phyloP scores from a whole-genome alignment of 2,888 invertebrate species.

The Noctua pronuba region DNA sequence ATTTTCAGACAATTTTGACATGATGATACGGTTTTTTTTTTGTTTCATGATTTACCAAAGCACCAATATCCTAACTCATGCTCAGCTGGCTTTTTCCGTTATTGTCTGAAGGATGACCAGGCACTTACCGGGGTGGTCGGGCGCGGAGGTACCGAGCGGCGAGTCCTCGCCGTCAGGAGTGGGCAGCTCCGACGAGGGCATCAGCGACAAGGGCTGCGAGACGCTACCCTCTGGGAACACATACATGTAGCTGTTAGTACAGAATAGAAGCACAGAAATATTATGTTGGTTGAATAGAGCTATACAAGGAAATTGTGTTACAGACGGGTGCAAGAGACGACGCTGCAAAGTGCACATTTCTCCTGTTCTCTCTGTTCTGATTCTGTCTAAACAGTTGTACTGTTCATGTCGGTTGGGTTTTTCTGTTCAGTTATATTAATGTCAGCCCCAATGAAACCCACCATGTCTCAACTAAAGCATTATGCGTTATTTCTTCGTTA shows the following conservation, averaged over 20 bases:
- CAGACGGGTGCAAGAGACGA: background rate
- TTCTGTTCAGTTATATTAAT: background rate
- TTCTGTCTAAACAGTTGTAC: background rate
- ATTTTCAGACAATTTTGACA: background rate
- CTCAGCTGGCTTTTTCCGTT: background rate
- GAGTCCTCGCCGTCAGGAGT: conserved; percentile 83
- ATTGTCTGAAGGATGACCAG: background rate
- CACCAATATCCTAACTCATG: background rate
- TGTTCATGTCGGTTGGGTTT: background rate
- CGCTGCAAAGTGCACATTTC: background rate
- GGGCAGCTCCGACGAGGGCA: conserved; percentile 82
- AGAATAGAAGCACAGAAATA: background rate
- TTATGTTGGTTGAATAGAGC: background rate
- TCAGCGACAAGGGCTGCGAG: conserved; percentile 79
- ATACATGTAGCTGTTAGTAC: background rate
- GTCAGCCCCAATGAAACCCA: background rate
- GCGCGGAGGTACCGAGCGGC: conserved; percentile 70
- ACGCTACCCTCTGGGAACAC: conserved; percentile 76
- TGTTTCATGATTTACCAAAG: background rate
- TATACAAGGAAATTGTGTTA: background rate
- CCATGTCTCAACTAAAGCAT: background rate
- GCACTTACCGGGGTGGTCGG: conserved; percentile 77
- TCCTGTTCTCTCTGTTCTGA: background rate
- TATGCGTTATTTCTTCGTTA: background rate
- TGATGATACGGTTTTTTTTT: background rate